phyloP scores from a whole-genome alignment of 1,140 invertebrate genomes.

The Drosophila tropicalis region DNA sequence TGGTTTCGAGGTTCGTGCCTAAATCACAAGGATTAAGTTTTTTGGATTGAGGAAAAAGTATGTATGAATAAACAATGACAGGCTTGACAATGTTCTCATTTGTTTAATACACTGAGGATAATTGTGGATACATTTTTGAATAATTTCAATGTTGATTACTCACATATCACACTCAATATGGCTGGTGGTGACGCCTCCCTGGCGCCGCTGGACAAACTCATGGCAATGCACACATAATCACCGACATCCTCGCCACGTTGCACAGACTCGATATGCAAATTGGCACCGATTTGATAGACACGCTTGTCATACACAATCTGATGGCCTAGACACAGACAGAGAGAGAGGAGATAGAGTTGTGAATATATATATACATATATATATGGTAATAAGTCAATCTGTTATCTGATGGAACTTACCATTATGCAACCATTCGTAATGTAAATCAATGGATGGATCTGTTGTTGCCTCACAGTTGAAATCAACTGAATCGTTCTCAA shows the following conservation, averaged over 20 bases:
- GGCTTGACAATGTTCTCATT: not conserved
- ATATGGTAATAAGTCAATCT: conserved; percentile 9
- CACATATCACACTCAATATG: conserved; percentile 78
- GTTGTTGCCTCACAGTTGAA: conserved; percentile 70
- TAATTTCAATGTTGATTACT: conserved; percentile 53
- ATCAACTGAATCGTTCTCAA: conserved; percentile 70
- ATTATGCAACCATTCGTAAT: conserved; percentile 80
- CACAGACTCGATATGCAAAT: conserved; percentile 79
- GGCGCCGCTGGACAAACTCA: conserved; percentile 74
- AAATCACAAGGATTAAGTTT: no score
- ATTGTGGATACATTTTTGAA: conserved; percentile 4
- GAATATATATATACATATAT: conserved; percentile 4
- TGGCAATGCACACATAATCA: conserved; percentile 80
- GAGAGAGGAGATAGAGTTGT: not conserved
- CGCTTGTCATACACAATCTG: conserved; percentile 70
- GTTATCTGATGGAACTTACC: conserved; percentile 47
- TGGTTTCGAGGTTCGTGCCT: no score
- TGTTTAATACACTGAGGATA: not conserved
- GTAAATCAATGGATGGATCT: conserved; percentile 56
- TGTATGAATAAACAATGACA: not conserved
- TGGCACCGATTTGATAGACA: conserved; percentile 65
- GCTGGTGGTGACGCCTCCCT: conserved; percentile 79
- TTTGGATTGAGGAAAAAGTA: no score
- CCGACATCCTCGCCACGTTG: conserved; percentile 69
- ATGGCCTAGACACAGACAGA: conserved; percentile 51